Evolutionary conservation across 2,113 vertebrate genomes (phyloP), one percentile per base, ranked within the genome.

Genomic region (Nyctibius bracteatus): DNA sequence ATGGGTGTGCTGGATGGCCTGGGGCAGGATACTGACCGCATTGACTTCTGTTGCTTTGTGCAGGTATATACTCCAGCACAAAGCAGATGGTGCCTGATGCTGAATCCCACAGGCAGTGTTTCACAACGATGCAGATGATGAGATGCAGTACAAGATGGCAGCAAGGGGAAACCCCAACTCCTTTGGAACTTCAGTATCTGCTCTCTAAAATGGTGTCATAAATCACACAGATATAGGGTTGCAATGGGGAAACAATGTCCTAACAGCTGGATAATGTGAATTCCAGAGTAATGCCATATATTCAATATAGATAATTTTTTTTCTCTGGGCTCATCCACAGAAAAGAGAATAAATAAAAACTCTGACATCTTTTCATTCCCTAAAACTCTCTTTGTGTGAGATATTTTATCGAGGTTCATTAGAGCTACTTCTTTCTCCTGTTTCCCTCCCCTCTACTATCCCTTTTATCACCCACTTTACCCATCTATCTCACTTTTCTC

Each of bases 391-490:
- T 39, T 66, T 67, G 31, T 58, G 66, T 46, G 25, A 58, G 37
- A 14, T n/a, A 35, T 68, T 83, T 73, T 65, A 41, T 44, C 44
- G 70, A 79, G 58, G 31, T 74, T 88, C 61, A 74, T 67, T 67
- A 88, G 23, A 92, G 33, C 46, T 91, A 44, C n/a, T 89, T 61
- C 31, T 92, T 14, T 81, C 49, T 82, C 41, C 31, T 68, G 35
- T 81, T 91, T 43, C 15, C 9, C 44, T 54, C 6, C 9, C 6
- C 6, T 4, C 14, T 39, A 8, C 52, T 79, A 43, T 54, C 14
- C 68, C 73, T 97, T 96, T 94, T 92, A 92, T 82, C 93, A 94
- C 68, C 54, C 70, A 58, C 59, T 91, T 90, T 55, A 92, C 66
- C 52, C 72, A 88, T 12, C 58, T 61, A 72, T 85, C 72, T 81